Conservation (phyloP, 1,140 invertebrate species). For the Caenorhabditis elegans region WBcel235 BX284606.5:17319001-17319500, state of each 20-base stretch:
- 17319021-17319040: too few species aligned
- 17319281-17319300: too few species aligned
- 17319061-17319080: background rate
- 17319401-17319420: conserved; percentile 46
- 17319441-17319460: conserved; percentile 16
- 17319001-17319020: too few species aligned
- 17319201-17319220: background rate
- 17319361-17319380: conserved; percentile 42
- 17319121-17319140: conserved; percentile 1
- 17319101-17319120: background rate
- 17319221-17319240: background rate
- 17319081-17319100: background rate
- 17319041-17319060: too few species aligned
- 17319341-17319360: conserved; percentile 36
- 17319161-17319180: background rate
- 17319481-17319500: background rate
- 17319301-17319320: too few species aligned
- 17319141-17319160: background rate
- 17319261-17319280: too few species aligned
- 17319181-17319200: background rate
- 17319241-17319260: too few species aligned
- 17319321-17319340: conserved; percentile 16
- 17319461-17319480: background rate
- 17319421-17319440: conserved; percentile 44
- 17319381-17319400: conserved; percentile 51